Evolutionary conservation across 2,797 vertebrate species (phyloP).

Genomic region (Simalia tracyae): DNA sequence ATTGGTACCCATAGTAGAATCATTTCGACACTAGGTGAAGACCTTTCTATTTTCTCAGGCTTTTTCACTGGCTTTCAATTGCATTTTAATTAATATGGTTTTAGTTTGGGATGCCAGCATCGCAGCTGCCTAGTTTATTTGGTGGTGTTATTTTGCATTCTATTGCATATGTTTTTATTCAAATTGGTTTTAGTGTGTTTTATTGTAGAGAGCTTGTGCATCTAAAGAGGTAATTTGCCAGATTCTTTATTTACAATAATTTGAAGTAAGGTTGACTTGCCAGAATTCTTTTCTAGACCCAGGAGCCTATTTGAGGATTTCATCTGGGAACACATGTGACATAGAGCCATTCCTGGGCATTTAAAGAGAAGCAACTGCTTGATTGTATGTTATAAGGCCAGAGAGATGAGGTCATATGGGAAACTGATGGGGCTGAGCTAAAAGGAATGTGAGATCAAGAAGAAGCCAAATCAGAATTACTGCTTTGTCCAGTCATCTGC

Average conservation of each 20-base stretch:
- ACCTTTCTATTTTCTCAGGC: not conserved
- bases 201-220: not conserved
- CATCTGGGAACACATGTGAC: slow-evolving; percentile 28
- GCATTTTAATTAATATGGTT: not conserved
- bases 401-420: slow-evolving; percentile 66
- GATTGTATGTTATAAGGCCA: not conserved
- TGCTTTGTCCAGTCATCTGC: slow-evolving; percentile 61
- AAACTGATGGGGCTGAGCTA: slow-evolving; percentile 44
- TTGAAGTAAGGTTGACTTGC: not conserved
- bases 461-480: slow-evolving; percentile 60
- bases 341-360: slow-evolving; percentile 38
- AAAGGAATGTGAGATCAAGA: slow-evolving; percentile 59
- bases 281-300: slow-evolving; percentile 20
- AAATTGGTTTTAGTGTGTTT: not conserved
- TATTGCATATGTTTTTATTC: not conserved
- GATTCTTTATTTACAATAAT: not conserved
- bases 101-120: not conserved
- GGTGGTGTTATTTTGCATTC: not conserved
- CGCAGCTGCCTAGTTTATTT: not conserved
- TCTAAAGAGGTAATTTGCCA: not conserved
- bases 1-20: not conserved
- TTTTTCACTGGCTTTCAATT: not conserved
- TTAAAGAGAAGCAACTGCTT: slow-evolving; percentile 50
- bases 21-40: not conserved
- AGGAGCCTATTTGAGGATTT: slow-evolving; percentile 31